These are phyloP conservation scores for Eubasilissa splendida DNA, from an alignment of 2,888 invertebrate species.

Conservation along the genomic window DNA sequence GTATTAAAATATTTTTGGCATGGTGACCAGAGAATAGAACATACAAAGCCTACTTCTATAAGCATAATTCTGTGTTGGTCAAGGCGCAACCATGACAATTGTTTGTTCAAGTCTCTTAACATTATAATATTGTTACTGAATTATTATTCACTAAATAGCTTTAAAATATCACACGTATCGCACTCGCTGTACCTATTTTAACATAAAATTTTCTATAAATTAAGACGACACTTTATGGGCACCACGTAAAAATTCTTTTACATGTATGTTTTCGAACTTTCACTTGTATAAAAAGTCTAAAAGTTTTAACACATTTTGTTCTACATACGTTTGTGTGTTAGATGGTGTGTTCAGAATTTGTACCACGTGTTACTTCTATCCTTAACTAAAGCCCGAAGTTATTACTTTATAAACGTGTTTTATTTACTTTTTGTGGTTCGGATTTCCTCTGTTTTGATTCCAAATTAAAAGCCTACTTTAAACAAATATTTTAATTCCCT, in stretches of 20 bases:
- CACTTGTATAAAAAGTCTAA: slow-evolving; percentile 28
- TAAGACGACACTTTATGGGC: neutral
- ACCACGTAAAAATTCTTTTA: neutral
- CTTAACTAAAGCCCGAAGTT: slow-evolving; percentile 6
- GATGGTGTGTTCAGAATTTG: slow-evolving; percentile 21
- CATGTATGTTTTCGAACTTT: neutral
- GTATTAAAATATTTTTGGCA: too few relatives aligned
- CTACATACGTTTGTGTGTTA: slow-evolving; percentile 22
- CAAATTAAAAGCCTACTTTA: neutral
- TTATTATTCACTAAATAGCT: too few relatives aligned
- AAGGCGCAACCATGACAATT: too few relatives aligned
- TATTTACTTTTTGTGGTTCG: slow-evolving; percentile 9
- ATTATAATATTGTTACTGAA: too few relatives aligned
- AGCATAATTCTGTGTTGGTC: too few relatives aligned
- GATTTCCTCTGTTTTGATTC: neutral
- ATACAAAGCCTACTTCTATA: too few relatives aligned
- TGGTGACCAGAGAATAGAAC: too few relatives aligned
- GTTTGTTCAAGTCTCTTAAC: too few relatives aligned
- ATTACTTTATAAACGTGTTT: slow-evolving; percentile 17
- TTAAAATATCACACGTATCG: too few relatives aligned
- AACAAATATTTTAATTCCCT: too few relatives aligned
- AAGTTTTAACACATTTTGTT: slow-evolving; percentile 23
- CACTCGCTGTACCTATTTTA: too few relatives aligned
- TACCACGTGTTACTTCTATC: slow-evolving; percentile 11
- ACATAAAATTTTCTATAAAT: too few relatives aligned